These are phyloP conservation scores for Orchesella flavescens DNA, from an alignment of 2,888 invertebrate genomes.

Conservation along the genomic window DNA sequence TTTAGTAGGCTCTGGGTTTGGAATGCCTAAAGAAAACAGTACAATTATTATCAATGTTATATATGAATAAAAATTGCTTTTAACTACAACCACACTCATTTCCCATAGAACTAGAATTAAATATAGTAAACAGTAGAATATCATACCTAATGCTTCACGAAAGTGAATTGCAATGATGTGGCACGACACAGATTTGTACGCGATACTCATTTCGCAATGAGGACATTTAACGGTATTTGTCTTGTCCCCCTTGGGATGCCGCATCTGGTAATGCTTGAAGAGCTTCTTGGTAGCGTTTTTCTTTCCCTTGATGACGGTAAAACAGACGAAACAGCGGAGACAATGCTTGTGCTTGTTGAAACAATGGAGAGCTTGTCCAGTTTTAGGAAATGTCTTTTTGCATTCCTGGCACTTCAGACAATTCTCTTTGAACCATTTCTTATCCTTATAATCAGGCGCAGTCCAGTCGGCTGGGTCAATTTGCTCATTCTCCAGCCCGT, in stretches of 20 bases:
- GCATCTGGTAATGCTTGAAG: slow-evolving; percentile 63
- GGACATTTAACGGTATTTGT: slow-evolving; percentile 56
- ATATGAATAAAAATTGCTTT: too few relatives aligned
- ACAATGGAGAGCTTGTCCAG: slow-evolving; percentile 39
- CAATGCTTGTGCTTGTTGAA: slow-evolving; percentile 42
- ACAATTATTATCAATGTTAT: too few relatives aligned
- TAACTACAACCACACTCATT: too few relatives aligned
- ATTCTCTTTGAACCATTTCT: slow-evolving; percentile 49
- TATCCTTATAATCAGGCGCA: slow-evolving; percentile 39
- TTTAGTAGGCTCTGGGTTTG: slow-evolving; percentile 9
- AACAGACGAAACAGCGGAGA: slow-evolving; percentile 68
- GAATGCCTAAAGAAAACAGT: slow-evolving; percentile 18
- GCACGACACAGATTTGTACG: slow-evolving; percentile 66
- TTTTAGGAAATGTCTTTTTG: not conserved
- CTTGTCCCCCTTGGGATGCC: slow-evolving; percentile 56
- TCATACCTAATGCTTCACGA: slow-evolving; percentile 32
- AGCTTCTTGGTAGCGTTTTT: slow-evolving; percentile 60
- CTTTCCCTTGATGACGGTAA: slow-evolving; percentile 50
- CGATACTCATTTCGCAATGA: slow-evolving; percentile 59
- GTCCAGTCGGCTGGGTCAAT: not conserved
- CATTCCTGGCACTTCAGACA: slow-evolving; percentile 49
- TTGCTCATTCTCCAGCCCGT: not conserved
- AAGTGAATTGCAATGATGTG: slow-evolving; percentile 67
- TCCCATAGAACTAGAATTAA: too few relatives aligned
- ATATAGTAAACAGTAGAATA: too few relatives aligned